A percentile compares a stretch with the other conserved stretches of the same genome.
Evolutionary conservation across 1,140 invertebrate genomes (phyloP).

Genomic region (Drosophila sp.): DNA sequence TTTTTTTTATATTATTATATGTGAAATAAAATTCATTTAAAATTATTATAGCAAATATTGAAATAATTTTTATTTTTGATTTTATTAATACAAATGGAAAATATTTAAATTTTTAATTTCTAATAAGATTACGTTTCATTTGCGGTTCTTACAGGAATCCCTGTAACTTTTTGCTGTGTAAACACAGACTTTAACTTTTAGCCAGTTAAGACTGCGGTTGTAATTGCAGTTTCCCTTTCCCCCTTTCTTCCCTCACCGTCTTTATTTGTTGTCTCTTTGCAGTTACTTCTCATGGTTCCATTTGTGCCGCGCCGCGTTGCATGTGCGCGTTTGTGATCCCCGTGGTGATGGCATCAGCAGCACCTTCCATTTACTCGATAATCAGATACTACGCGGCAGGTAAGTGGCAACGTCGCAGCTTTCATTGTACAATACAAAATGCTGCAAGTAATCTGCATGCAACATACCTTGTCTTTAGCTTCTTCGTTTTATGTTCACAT

Average conservation of each 20-base stretch:
- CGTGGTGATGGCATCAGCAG: constrained; percentile 88
- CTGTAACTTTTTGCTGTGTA: too few relatives aligned
- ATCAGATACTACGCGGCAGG: constrained; percentile 86
- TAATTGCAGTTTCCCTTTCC: constrained; percentile 20
- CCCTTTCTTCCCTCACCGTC: background rate
- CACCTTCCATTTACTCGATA: constrained; percentile 87
- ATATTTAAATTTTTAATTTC: too few relatives aligned
- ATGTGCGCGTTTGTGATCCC: constrained; percentile 87
- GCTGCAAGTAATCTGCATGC: constrained; percentile 28
- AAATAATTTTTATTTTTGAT: too few relatives aligned
- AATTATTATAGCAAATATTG: too few relatives aligned
- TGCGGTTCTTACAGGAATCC: too few relatives aligned
- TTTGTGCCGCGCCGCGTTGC: constrained; percentile 86
- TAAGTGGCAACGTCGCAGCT: constrained; percentile 57
- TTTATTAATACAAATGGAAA: too few relatives aligned
- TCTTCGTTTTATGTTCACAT: constrained; percentile 8
- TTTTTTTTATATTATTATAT: too few relatives aligned
- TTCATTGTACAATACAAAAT: background rate
- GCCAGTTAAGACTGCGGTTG: background rate
- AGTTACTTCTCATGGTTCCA: constrained; percentile 88
- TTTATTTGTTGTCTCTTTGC: constrained; percentile 48
- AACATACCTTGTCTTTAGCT: constrained; percentile 15
- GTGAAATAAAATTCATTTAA: too few relatives aligned
- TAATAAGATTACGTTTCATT: too few relatives aligned
- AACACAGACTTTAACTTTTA: background rate